Evolutionary conservation across 2,888 invertebrate species (phyloP), one percentile per base, ranked within the genome.

Genomic region (Halictus quadricinctus): DNA sequence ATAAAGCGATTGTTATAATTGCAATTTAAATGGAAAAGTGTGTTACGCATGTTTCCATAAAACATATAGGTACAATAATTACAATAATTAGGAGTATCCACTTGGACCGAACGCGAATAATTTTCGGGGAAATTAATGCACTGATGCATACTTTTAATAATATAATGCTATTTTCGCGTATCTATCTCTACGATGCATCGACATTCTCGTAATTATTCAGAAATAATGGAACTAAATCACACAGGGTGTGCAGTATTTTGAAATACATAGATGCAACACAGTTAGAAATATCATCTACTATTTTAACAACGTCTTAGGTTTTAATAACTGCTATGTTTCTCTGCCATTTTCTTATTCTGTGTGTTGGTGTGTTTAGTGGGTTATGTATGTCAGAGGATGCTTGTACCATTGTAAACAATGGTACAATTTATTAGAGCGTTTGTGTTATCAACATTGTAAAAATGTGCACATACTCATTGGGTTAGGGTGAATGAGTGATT

Each of bases 371-470:
- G 69, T 69, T 66, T 80, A 83, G 50, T 41, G 70, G n/a, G 36
- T 50, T 79, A n/a, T n/a, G 72, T 25, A 73, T 70, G 69, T 46
- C 60, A 73, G 72, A 29, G 74, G 75, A 82, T 80, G 54, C 69
- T 83, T 81, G 75, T 73, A 46, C 29, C 48, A 66, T 76, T 81
- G 72, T 85, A 72, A 69, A 72, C 72, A 54, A 60, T 73, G 73
- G 64, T 64, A 60, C 41, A 43, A 81, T 87, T 88, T 88, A 81
- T 87, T 91, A 79, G 81, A 86, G 87, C 87, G 83, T 88, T 88
- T 86, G 84, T 83, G 79, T 84, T 84, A 88, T 84, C 85, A 64
- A 84, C 84, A 81, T 81, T 88, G 83, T 84, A 87, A 87, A 88
- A 81, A 87, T 69, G 76, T 83, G 87, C 87, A 85, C 72, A 66